Evolutionary conservation across 1,140 invertebrate species (phyloP).

Genomic region (Pararge aegeria): DNA sequence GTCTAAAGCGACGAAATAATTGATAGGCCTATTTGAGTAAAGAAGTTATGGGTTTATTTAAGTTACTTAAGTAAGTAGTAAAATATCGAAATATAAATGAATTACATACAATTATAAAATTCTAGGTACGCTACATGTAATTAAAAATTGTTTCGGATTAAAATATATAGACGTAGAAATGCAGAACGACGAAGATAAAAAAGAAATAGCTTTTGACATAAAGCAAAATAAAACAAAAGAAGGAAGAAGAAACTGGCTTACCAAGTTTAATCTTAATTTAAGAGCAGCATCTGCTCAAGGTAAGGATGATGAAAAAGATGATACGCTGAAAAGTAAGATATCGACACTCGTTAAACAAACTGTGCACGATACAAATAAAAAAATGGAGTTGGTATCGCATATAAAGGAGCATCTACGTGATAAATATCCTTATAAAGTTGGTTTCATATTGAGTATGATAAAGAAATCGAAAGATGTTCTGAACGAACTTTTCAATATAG

Average conservation of each 20-base stretch:
- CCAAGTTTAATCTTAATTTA: conserved; percentile 16
- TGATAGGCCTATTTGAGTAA: too few species aligned
- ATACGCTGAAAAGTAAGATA: conserved; percentile 55
- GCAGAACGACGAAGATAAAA: conserved; percentile 1
- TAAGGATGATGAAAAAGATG: conserved; percentile 46
- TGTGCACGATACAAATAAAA: conserved; percentile 48
- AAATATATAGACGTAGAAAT: conserved; percentile 36
- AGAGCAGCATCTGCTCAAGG: conserved; percentile 11
- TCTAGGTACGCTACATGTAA: conserved; percentile 24
- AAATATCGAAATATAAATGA: too few species aligned
- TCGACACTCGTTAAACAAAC: conserved; percentile 49
- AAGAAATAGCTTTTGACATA: conserved; percentile 1
- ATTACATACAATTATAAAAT: too few species aligned
- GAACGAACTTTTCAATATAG: conserved; percentile 64
- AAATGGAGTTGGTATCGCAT: conserved; percentile 38
- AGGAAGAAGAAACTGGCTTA: conserved; percentile 36
- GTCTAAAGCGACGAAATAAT: too few species aligned
- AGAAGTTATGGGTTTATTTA: too few species aligned
- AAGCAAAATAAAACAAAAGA: conserved; percentile 13
- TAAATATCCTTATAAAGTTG: conserved; percentile 47
- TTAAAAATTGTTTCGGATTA: conserved; percentile 29
- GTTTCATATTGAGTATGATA: conserved; percentile 58
- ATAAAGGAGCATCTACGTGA: conserved; percentile 44
- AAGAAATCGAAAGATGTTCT: conserved; percentile 61
- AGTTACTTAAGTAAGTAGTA: too few species aligned